Base-by-base conservation (phyloP, 2,797 vertebrate species). In the Sebastes dallii region DNA sequence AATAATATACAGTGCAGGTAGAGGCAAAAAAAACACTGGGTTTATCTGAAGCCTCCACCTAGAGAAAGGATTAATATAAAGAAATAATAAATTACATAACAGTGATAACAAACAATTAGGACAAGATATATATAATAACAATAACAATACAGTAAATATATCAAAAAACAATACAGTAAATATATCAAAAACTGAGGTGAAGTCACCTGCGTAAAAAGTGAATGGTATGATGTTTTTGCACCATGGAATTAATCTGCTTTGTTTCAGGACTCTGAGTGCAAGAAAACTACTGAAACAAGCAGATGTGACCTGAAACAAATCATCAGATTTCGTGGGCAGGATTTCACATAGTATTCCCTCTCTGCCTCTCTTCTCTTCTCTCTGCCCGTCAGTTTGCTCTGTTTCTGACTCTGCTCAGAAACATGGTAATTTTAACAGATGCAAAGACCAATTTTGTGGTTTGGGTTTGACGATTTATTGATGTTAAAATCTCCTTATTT, bases 301-400 rank as follows among this genome's bases (percentile, higher is more conserved):
- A 22, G 2, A 24, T n/a, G 2, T 34, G 34, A 59, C 42, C 11
- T 4, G 1, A 60, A 22, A 18, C 20, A 25, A 34, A n/a, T 52
- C 1, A 13, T 67, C 22, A 14, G 29, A 50, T 72, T 55, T 10
- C 8, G 32, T 27, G 96, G 97, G 96, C 96, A 97, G 96, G 97
- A 97, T 97, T 97, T 96, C 97, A 97, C 96, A 96, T 93, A 96
- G 96, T 95, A 95, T 95, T 94, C 94, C 85, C 90, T 91, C 90
- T 89, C 84, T 90, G 91, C 94, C 84, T 84, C 36, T 80, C 16
- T 66, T 39, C 4, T 39, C 89, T 72, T 67, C 84, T 78, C 27
- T 89, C 90, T 85, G 80, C 58, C 76, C 77, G 86, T 90, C 82
- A 84, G 76, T 82, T 86, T 74, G 72, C 80, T 58, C 71, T 66